Base-by-base conservation (phyloP, 2,113 vertebrate species). In the Thymallus thymallus region DNA sequence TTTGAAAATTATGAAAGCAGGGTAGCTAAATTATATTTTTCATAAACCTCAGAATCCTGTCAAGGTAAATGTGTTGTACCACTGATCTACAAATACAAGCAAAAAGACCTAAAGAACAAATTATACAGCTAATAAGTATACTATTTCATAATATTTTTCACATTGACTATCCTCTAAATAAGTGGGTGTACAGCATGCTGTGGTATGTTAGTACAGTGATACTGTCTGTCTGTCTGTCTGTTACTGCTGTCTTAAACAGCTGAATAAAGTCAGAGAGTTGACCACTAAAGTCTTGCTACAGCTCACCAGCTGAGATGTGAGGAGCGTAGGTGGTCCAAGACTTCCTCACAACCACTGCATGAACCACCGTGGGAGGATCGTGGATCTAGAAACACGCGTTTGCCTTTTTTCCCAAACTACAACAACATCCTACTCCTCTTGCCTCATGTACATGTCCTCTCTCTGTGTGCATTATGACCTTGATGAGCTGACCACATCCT, bases 401-500 rank as follows among this genome's bases (percentile, higher is more conserved):
- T 67, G 74, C 23, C 71, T 73, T 64, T 86, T 86, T 82, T 84
- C 80, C 81, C 78, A 76, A 82, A 81, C 81, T 87, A 74, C 78
- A 85, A 84, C 87, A 88, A 87, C 87, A 87, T 88, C 87, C 83
- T 90, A 78, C 81, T 82, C 82, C 80, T 79, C 70, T 6, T 75
- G 74, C 82, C 48, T 80, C 73, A 48, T 41, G 35, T 9, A 10
- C 35, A 41, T 88, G 86, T 87, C 86, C 85, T 86, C 84, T 89
- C 79, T 75, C 82, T 90, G 79, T 60, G 51, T 58, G 84, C 88
- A 87, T 90, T 88, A 84, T 80, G 86, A 89, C 80, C 81, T 86
- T 86, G 88, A 90, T 86, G 86, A 88, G 84, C 85, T 88, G 87
- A 91, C 90, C 90, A 89, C 87, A 90, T 90, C 88, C 85, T 87